Base-by-base conservation (phyloP, 2,888 invertebrate species). In the Oxyteleia sp. region DNA sequence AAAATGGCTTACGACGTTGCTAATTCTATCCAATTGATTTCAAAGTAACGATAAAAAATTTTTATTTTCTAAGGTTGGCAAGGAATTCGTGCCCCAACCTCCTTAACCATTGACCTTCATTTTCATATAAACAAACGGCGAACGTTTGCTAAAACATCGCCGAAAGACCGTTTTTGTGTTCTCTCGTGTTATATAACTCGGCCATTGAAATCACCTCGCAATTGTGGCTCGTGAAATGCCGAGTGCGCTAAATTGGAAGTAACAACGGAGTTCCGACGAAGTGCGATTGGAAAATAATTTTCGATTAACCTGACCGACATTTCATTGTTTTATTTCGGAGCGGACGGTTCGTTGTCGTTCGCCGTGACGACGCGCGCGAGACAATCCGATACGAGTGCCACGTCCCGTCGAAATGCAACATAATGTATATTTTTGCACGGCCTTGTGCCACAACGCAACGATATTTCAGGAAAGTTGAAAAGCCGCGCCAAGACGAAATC, bases 241-340 rank as follows among this genome's bases (percentile, higher is more conserved):
- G 59, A 66, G 64, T 51, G 59, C 53, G 76, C 82, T 82, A 72
- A 76, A 82, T 76, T 82, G 76, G 59, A 76, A 82, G 76, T 82
- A 82, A 82, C 66, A 61, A 72, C 76, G 51, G 59, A 82, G 76
- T 82, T 82, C 76, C 82, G 76, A 71, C 75, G 69, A 75, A 76
- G 64, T 66, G 82, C 76, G 82, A 82, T 82, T 82, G 82, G 75
- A 74, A 74, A 78, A 83, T 79, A 74, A 83, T 79, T 83, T 79
- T 79, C 74, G 83, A 83, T 83, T 83, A 74, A 69, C 61, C 69
- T 75, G 69, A 63, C 72, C 82, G 72, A 78, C 72, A 74, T 82
- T 82, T 43, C 72, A 78, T 82, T 66, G 72, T 76, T 82, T 78
- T 72, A 72, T 74, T 74, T 81, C 74, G 66, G 66, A 66, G 53